Percentiles rank a stretch among this genome's conserved stretches.
phyloP scores from a whole-genome alignment of 2,797 vertebrate species.

The Takifugu rubripes region DNA sequence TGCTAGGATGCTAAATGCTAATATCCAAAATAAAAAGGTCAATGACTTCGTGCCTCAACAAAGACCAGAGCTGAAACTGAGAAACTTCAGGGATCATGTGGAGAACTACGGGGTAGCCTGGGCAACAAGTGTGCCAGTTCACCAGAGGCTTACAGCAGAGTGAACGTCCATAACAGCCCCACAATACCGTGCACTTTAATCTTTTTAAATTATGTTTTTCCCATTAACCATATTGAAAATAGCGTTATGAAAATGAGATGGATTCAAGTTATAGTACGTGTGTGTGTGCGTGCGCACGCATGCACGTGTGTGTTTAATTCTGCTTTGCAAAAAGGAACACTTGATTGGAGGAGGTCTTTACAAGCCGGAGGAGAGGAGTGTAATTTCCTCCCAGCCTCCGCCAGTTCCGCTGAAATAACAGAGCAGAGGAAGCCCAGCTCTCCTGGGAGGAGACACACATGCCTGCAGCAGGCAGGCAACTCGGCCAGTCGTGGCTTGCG shows the following conservation, averaged over 20 bases:
- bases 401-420: conserved; percentile 78
- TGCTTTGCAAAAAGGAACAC: conserved; percentile 62
- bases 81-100: conserved; percentile 64
- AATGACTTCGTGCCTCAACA: conserved; percentile 27
- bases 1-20: conserved; percentile 22
- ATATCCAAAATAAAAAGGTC: conserved; percentile 12
- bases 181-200: conserved; percentile 17
- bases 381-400: conserved; percentile 82
- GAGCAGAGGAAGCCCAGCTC: conserved; percentile 77
- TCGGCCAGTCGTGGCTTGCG: conserved; percentile 27
- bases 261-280: conserved; percentile 19
- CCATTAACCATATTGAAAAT: conserved; percentile 23
- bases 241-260: conserved; percentile 29
- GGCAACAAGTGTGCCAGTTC: conserved; percentile 39
- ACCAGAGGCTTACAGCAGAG: conserved; percentile 23
- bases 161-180: conserved; percentile 20
- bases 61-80: conserved; percentile 46
- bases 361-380: conserved; percentile 79
- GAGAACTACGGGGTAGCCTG: conserved; percentile 70
- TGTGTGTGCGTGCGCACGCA: conserved; percentile 1
- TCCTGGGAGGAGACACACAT: conserved; percentile 64
- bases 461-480: conserved; percentile 28
- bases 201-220: conserved; percentile 18
- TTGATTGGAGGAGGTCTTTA: conserved; percentile 82
- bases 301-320: conserved; percentile 45